Percentiles rank a stretch among this genome's conserved stretches.
Conservation (phyloP, 2,888 invertebrate genomes). For the Netelia melanura region DNA sequence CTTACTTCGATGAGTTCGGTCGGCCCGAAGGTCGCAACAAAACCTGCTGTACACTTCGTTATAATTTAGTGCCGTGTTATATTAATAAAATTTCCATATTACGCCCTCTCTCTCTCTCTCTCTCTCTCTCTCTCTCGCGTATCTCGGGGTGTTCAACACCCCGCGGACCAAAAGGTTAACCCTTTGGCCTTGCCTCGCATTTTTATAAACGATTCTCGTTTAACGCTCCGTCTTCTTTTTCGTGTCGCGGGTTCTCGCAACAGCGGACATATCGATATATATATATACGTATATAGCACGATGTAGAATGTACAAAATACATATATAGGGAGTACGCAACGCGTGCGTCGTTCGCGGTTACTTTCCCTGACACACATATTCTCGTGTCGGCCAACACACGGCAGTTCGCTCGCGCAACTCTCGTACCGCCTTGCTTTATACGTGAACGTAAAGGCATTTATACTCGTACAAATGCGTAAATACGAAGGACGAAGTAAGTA, state of each 20-base stretch:
- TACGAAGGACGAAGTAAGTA: slow-evolving; percentile 43
- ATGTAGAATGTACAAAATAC: slow-evolving; percentile 21
- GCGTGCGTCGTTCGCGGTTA: slow-evolving; percentile 63
- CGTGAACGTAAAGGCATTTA: slow-evolving; percentile 18
- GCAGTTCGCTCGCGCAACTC: slow-evolving; percentile 38
- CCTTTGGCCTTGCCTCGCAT: slow-evolving; percentile 7
- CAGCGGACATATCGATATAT: not conserved
- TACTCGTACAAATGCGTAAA: slow-evolving; percentile 19
- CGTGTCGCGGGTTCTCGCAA: slow-evolving; percentile 12
- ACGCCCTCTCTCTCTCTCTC: not conserved
- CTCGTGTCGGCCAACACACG: slow-evolving; percentile 25
- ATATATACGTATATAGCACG: not conserved
- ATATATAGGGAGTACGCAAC: slow-evolving; percentile 32
- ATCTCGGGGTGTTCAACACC: not conserved
- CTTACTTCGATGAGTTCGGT: not conserved
- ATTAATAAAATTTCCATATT: not conserved
- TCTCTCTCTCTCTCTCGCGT: not conserved
- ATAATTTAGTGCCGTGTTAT: not conserved
- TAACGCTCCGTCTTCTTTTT: slow-evolving; percentile 29
- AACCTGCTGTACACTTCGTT: not conserved
- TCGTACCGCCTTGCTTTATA: not conserved
- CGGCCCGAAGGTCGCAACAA: not conserved
- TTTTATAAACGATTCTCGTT: slow-evolving; percentile 18
- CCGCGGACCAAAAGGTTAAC: slow-evolving; percentile 17
- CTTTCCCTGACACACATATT: slow-evolving; percentile 77